Evolutionary conservation across 2,113 vertebrate genomes (phyloP).

Genomic region (Merops nubicus): DNA sequence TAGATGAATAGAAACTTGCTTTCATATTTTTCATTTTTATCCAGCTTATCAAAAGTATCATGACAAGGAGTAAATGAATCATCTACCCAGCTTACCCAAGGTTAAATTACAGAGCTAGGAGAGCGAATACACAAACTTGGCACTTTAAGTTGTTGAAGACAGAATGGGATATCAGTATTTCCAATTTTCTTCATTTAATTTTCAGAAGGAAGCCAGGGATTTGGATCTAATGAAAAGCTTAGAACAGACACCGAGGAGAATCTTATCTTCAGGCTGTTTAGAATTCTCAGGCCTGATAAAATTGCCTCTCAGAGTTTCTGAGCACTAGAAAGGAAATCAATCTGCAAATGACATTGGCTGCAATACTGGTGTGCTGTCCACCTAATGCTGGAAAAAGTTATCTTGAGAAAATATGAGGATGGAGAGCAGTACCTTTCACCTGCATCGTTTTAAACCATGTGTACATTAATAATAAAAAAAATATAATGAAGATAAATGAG

Average conservation of each 20-base stretch:
- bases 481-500: not conserved
- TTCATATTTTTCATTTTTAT: not conserved
- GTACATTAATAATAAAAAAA: not conserved
- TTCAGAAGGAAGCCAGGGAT: constrained; percentile 24
- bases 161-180: not conserved
- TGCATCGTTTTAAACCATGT: not conserved
- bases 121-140: not conserved
- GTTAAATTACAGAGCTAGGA: not conserved
- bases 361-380: not conserved
- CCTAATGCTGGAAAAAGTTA: not conserved
- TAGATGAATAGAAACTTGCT: not conserved
- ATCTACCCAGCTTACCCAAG: not conserved
- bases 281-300: not conserved
- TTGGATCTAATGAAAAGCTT: constrained; percentile 46
- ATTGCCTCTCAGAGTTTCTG: not conserved
- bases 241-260: not conserved
- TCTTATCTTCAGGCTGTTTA: constrained; percentile 1
- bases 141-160: not conserved
- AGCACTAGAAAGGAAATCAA: not conserved
- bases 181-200: constrained; percentile 35
- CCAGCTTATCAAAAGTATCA: not conserved
- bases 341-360: not conserved
- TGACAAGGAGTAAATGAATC: not conserved
- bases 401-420: not conserved
- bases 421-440: not conserved